Percentiles rank a stretch among this genome's conserved stretches.
These are phyloP conservation scores for Chydorus sphaericus DNA, from an alignment of 2,888 invertebrate species.

Conservation along the genomic window DNA sequence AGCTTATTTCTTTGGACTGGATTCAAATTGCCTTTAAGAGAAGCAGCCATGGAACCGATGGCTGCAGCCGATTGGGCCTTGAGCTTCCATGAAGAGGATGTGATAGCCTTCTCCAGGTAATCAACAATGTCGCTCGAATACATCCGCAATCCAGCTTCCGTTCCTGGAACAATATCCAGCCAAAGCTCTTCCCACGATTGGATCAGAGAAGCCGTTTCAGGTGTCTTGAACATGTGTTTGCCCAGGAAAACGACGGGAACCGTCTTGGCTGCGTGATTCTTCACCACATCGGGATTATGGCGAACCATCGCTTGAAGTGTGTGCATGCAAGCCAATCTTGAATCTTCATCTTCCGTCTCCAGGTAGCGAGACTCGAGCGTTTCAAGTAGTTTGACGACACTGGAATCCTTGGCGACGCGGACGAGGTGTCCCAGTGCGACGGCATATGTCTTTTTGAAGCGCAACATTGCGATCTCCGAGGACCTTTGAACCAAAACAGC, in stretches of 20 bases:
- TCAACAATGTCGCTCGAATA: constrained; percentile 56
- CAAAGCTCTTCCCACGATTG: constrained; percentile 77
- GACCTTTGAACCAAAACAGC: constrained; percentile 55
- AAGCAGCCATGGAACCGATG: constrained; percentile 60
- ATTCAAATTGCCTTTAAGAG: constrained; percentile 47
- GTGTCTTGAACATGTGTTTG: constrained; percentile 64
- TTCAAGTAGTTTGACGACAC: constrained; percentile 46
- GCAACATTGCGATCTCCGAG: constrained; percentile 65
- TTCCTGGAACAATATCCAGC: constrained; percentile 77
- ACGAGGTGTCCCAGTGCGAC: constrained; percentile 71
- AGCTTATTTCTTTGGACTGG: constrained; percentile 47
- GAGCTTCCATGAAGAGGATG: constrained; percentile 72
- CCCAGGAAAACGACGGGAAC: constrained; percentile 77
- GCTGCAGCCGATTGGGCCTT: constrained; percentile 75
- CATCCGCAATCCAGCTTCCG: constrained; percentile 62
- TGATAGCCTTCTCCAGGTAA: constrained; percentile 52
- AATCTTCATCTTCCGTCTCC: constrained; percentile 57
- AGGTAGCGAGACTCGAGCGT: constrained; percentile 49
- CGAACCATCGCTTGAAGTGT: constrained; percentile 62
- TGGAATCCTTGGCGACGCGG: constrained; percentile 59
- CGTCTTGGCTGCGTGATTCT: constrained; percentile 54
- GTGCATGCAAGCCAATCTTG: constrained; percentile 54
- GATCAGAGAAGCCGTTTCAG: constrained; percentile 14
- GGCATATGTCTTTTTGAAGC: constrained; percentile 71
- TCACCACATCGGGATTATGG: constrained; percentile 66